Base-by-base conservation (phyloP, 2,888 invertebrate genomes). In the Eristalis intricaria region DNA sequence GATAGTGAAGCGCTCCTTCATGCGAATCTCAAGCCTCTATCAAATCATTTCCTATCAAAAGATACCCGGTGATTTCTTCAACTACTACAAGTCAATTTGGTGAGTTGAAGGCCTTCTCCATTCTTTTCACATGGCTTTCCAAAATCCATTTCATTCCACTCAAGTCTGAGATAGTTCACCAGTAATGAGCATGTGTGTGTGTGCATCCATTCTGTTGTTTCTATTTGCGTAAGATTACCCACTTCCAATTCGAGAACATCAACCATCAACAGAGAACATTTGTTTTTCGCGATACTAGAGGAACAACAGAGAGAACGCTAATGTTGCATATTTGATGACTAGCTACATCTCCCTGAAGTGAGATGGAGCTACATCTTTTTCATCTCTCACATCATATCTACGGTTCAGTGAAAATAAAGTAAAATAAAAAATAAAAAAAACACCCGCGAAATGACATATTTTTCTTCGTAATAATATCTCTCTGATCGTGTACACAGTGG, bases 381-480 rank as follows among this genome's bases (percentile, higher is more conserved):
- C 60, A 60, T 60, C 60, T 26, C 15, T 26, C 23, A 10, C 23
- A 60, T 60, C 23, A 60, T 60, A 26, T 60, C 60, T 60, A 60
- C 26, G 26, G 60, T 60, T 23, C 60, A 60, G 26, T 23, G 26
- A 60, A 60, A 60, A 60, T 60, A 60, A 60, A 60, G 60, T 26
- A 26, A 60, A 60, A 60, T 60, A 60, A 22, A 26, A 15, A 50
- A 50, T 4, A 50, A 58, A 60, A 58, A 26, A 60, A 13, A 19
- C 56, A 58, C 56, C 13, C 32, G 22, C n/a, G 29, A 60, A 71
- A 23, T 60, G 70, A 71, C 70, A 71, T 71, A 71, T 26, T 71
- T 71, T 71, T 60, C 70, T n/a, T 71, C 40, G 61, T 38, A 61
- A 71, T 71, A 71, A 71, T 71, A 71, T 61, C 40, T 40, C 38